phyloP scores from a whole-genome alignment of 2,797 vertebrate genomes.

The Acanthurus tractus region DNA sequence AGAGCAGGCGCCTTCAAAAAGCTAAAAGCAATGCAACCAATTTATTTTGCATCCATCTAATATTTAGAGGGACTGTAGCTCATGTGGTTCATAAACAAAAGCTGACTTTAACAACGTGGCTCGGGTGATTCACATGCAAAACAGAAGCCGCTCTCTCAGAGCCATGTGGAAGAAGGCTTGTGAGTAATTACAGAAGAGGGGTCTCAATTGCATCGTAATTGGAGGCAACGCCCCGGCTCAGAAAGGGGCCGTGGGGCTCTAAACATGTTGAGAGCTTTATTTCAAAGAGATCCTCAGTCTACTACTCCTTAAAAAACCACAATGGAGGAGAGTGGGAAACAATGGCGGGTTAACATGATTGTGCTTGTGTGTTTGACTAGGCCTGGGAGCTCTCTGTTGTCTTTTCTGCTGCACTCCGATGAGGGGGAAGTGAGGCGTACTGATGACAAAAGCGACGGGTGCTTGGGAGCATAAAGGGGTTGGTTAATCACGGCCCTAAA shows the following conservation, averaged over 20 bases:
- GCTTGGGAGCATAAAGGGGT: constrained; percentile 82
- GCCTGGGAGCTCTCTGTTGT: constrained; percentile 75
- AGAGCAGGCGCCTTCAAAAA: background rate
- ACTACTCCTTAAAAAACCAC: constrained; percentile 66
- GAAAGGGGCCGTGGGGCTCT: constrained; percentile 66
- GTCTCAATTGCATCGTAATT: constrained; percentile 77
- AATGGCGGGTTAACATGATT: constrained; percentile 81
- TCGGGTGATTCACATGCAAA: constrained; percentile 74
- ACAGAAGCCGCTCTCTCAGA: constrained; percentile 50
- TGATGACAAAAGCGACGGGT: constrained; percentile 82
- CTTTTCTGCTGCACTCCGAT: constrained; percentile 65
- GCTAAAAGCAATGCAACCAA: constrained; percentile 31
- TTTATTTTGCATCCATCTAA: constrained; percentile 42
- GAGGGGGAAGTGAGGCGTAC: constrained; percentile 86
- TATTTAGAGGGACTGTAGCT: constrained; percentile 26
- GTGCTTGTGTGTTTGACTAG: constrained; percentile 83
- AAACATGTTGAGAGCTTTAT: constrained; percentile 80
- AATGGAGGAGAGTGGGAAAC: constrained; percentile 72
- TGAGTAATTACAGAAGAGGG: constrained; percentile 77
- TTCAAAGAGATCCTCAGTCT: constrained; percentile 70
- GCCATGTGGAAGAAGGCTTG: constrained; percentile 67
- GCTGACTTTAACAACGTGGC: constrained; percentile 54
- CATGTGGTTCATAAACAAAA: constrained; percentile 60
- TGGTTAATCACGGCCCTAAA: constrained; percentile 88
- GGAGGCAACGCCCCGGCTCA: constrained; percentile 68